Percentiles rank a stretch among this genome's conserved stretches.
Conservation (phyloP, 2,797 vertebrate species). For the Labeo calbasu region DNA sequence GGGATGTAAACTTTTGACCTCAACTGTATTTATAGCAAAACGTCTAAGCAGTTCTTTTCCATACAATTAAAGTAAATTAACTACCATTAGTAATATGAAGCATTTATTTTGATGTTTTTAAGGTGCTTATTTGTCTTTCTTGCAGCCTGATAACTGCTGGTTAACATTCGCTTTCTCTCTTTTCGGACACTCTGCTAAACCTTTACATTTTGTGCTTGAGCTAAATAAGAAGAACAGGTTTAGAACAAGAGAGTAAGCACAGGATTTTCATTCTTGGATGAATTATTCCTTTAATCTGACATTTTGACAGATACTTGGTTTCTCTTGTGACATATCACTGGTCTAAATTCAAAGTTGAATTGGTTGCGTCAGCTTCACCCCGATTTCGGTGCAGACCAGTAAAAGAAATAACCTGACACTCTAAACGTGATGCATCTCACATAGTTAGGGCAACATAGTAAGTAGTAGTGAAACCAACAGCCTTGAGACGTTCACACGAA, state of each 20-base stretch:
- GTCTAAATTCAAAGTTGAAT: background rate
- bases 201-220: background rate
- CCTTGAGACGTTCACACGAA: background rate
- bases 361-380: conserved; percentile 9
- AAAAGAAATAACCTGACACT: background rate
- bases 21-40: background rate
- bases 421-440: background rate
- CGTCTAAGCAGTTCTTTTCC: background rate
- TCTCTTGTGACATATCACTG: background rate
- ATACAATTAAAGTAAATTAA: too few relatives aligned
- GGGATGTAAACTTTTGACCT: too few relatives aligned
- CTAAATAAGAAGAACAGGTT: background rate
- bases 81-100: background rate
- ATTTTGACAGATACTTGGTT: conserved; percentile 9
- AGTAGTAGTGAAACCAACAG: background rate
- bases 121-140: background rate
- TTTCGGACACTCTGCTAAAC: background rate
- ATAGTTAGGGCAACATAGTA: conserved; percentile 5
- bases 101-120: background rate
- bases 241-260: background rate
- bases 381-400: background rate
- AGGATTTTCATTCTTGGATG: conserved; percentile 20
- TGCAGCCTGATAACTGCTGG: background rate
- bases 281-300: conserved; percentile 8
- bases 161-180: background rate